Evolutionary conservation across 2,888 invertebrate species (phyloP).

Genomic region (Troglohyphantes excavatus): DNA sequence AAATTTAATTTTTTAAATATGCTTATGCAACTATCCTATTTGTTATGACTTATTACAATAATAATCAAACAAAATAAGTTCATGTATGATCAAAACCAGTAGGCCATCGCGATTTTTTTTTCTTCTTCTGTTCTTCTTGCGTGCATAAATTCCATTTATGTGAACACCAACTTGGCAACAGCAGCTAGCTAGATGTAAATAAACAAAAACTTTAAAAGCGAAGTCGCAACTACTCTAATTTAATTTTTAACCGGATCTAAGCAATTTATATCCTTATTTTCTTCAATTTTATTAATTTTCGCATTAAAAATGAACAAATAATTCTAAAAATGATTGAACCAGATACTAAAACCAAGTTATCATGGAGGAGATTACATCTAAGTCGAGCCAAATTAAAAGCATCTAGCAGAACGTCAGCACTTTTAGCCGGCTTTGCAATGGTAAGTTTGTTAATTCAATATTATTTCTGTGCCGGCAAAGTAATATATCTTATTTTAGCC

Average conservation of each 20-base stretch:
- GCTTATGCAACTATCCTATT: too few species aligned
- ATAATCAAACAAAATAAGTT: too few species aligned
- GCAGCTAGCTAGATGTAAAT: background rate
- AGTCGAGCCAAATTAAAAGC: slow-evolving; percentile 97
- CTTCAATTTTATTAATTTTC: background rate
- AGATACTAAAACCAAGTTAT: slow-evolving; percentile 67
- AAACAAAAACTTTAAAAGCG: background rate
- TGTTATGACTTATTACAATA: too few species aligned
- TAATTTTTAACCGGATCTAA: too few species aligned
- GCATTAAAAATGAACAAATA: background rate
- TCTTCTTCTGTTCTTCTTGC: too few species aligned
- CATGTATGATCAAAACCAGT: too few species aligned
- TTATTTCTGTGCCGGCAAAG: too few species aligned
- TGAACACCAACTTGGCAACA: too few species aligned
- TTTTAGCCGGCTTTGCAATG: slow-evolving; percentile 97
- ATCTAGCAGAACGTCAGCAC: slow-evolving; percentile 94
- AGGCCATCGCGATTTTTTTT: too few species aligned
- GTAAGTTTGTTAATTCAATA: slow-evolving; percentile 84
- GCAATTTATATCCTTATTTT: background rate
- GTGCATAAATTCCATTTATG: too few species aligned
- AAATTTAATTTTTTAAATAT: too few species aligned
- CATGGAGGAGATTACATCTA: slow-evolving; percentile 89
- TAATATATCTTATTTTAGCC: too few species aligned
- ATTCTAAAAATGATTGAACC: slow-evolving; percentile 74
- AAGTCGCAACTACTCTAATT: background rate